Percentiles rank a stretch among this genome's conserved stretches.
Conservation (phyloP, 2,113 vertebrate genomes). For the Bos indicus region DNA sequence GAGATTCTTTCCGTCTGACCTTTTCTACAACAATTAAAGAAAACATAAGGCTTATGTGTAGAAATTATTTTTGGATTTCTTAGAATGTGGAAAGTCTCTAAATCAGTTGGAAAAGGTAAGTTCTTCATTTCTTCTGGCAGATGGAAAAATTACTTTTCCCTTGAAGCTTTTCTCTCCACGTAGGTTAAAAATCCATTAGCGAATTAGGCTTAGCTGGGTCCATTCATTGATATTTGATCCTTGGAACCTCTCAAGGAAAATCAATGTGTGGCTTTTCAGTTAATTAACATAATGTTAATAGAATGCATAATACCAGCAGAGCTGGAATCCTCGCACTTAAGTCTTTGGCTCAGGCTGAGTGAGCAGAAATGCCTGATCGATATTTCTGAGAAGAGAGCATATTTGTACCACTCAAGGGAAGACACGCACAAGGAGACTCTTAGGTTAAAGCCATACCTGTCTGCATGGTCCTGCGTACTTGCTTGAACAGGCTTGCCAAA, state of each 20-base stretch:
- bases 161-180: slow-evolving; percentile 58
- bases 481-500: neutral
- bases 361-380: neutral
- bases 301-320: neutral
- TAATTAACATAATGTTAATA: slow-evolving; percentile 75
- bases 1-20: neutral
- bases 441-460: neutral
- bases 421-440: neutral
- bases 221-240: slow-evolving; percentile 77
- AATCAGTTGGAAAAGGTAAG: slow-evolving; percentile 59
- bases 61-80: slow-evolving; percentile 3
- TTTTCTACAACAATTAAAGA: neutral
- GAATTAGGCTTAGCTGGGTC: slow-evolving; percentile 77
- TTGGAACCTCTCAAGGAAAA: slow-evolving; percentile 79
- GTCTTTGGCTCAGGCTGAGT: neutral
- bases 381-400: neutral
- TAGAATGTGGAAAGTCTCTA: slow-evolving; percentile 48
- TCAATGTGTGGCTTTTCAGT: slow-evolving; percentile 73
- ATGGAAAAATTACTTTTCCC: slow-evolving; percentile 56
- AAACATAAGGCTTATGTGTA: neutral
- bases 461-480: neutral
- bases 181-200: slow-evolving; percentile 78
- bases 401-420: neutral
- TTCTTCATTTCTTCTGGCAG: slow-evolving; percentile 42
- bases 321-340: neutral